Evolutionary conservation across 23 tunicate genomes (phyloP), one percentile per base, ranked within the genome.

Genomic region (Botrylloides violaceus): DNA sequence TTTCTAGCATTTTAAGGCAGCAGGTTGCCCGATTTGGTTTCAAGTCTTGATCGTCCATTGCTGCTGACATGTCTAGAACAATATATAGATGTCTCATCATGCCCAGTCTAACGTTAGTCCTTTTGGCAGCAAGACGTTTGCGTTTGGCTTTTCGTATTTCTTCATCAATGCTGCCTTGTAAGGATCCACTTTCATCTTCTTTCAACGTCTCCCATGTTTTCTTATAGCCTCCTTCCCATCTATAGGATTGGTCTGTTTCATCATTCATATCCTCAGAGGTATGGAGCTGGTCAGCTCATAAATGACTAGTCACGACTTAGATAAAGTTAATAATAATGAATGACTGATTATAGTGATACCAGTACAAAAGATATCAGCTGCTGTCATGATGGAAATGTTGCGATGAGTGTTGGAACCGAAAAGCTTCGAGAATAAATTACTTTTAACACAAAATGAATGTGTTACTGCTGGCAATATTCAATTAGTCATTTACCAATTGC

Each of bases 201-300:
- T 77, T 84, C n/a, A 92, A 48, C 4, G 93, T 82, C 65, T 92
- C 98, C 98, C 98, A 92, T 4, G 98, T 92, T 49, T 85, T 84
- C 64, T 84, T 86, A 80, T 84, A 92, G 36, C 80, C 98, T 59
- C 98, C 98, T 72, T 92, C 98, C 98, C 93, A 92, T 61, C 87
- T 75, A 66, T 92, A 92, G 32, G 87, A 83, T 29, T 80, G 78
- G 28, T 88, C 88, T 27, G 72, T 53, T 37, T 83, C 98, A 2
- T 83, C 80, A 24, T 83, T 89, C 96, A 86, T 86, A 63, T n/a
- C n/a, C n/a, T n/a, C n/a, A n/a, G n/a, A n/a, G n/a, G n/a, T n/a
- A n/a, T n/a, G n/a, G n/a, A n/a, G n/a, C n/a, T n/a, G n/a, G n/a
- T n/a, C n/a, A n/a, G n/a, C n/a, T n/a, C n/a, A n/a, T n/a, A n/a